Evolutionary conservation across 2,113 vertebrate genomes (phyloP).

Genomic region (Istiophorus platypterus): DNA sequence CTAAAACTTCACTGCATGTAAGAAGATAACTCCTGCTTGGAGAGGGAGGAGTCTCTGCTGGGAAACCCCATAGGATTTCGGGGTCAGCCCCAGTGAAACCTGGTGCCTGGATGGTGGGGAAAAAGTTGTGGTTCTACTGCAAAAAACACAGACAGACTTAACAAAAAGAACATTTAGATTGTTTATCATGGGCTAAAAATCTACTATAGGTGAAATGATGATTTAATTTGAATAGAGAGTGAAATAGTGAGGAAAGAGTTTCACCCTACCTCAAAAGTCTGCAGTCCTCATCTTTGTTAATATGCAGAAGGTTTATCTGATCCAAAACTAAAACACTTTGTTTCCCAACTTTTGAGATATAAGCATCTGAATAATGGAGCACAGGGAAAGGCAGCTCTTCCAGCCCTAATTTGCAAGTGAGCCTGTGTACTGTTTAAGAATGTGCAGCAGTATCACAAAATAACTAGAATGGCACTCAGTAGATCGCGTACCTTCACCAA

Average conservation of each 20-base stretch:
- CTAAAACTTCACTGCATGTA: not conserved
- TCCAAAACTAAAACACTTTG: conserved; percentile 28
- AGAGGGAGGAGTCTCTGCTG: too few relatives aligned
- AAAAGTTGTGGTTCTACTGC: not conserved
- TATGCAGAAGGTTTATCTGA: conserved; percentile 15
- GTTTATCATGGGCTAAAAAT: not conserved
- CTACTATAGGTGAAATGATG: not conserved
- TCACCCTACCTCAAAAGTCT: not conserved
- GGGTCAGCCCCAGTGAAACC: not conserved
- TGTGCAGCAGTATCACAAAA: not conserved
- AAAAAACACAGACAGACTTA: not conserved
- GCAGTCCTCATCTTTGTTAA: conserved; percentile 17
- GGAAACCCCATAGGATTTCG: not conserved
- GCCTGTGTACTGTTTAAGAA: conserved; percentile 5
- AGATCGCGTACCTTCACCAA: too few relatives aligned
- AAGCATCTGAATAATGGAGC: conserved; percentile 54
- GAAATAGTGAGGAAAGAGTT: conserved; percentile 28
- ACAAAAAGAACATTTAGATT: not conserved
- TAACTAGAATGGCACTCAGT: not conserved
- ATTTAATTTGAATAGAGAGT: not conserved
- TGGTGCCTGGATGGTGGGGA: not conserved
- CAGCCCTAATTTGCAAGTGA: conserved; percentile 23
- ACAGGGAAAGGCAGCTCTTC: conserved; percentile 28
- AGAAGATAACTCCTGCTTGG: too few relatives aligned
- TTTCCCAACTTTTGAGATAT: conserved; percentile 27